These are phyloP conservation scores for Antedon mediterranea DNA, from an alignment of 53 echinoderm and acorn worm species.

Conservation along the genomic window DNA sequence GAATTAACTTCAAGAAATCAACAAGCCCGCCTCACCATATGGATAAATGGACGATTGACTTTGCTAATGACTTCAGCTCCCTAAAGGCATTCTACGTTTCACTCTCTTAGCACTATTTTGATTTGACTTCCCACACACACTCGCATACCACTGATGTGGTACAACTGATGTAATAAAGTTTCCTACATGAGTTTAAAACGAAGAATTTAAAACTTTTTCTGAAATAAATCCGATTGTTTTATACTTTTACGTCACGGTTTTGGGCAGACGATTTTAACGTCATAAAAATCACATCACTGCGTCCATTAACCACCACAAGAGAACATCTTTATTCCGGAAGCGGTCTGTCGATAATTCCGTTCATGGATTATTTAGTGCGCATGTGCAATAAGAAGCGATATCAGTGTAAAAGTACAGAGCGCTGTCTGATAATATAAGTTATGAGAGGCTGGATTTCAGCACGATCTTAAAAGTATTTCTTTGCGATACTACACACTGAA, in stretches of 20 bases:
- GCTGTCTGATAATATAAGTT: too few species aligned
- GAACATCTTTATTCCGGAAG: neutral
- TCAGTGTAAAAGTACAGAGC: neutral
- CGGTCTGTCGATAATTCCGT: neutral
- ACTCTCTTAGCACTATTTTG: too few species aligned
- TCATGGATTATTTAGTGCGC: neutral
- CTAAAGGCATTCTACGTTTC: neutral
- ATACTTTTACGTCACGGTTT: neutral
- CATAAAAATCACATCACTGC: neutral
- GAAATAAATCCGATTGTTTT: neutral
- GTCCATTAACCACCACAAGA: neutral
- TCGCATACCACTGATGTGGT: too few species aligned
- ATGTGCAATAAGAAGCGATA: neutral
- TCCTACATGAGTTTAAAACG: too few species aligned
- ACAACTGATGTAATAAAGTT: too few species aligned
- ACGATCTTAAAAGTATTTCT: neutral
- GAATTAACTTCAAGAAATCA: neutral
- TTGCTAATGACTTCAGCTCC: neutral
- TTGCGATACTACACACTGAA: neutral
- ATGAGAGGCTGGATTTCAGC: neutral
- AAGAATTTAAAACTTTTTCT: neutral
- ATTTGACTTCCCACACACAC: too few species aligned
- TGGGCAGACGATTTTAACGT: neutral
- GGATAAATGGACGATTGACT: neutral
- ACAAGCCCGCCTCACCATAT: neutral